phyloP scores from a whole-genome alignment of 2,797 vertebrate genomes.

The Ciconia nigra region DNA sequence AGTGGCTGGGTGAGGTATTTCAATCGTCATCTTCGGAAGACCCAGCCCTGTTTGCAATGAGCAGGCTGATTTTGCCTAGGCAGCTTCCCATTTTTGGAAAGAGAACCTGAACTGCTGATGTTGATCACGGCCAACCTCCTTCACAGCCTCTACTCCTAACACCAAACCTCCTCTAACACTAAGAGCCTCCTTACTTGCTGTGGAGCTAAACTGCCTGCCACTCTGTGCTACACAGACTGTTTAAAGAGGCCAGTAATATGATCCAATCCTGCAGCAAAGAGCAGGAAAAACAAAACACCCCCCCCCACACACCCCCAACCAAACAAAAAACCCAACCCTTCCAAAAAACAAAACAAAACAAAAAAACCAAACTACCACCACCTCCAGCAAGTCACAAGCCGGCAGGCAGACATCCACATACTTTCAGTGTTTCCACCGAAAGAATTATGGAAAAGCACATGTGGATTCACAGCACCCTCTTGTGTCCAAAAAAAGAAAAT shows the following conservation, averaged over 20 bases:
- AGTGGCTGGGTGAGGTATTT: not conserved
- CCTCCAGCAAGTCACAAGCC: not conserved
- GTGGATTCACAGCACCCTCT: slow-evolving; percentile 35
- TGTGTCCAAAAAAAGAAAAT: not conserved
- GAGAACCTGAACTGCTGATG: not conserved
- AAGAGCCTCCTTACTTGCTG: not conserved
- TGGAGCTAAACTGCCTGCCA: not conserved
- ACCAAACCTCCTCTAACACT: not conserved
- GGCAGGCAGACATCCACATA: not conserved
- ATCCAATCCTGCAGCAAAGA: not conserved
- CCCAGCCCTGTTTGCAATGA: not conserved
- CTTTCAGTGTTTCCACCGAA: not conserved
- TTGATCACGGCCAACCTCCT: not conserved
- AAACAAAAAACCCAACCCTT: not conserved
- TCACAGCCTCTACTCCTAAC: not conserved
- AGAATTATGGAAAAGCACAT: not conserved
- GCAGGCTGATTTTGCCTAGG: not conserved
- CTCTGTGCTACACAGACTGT: not conserved
- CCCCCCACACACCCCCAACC: rapidly evolving
- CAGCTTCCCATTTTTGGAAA: not conserved
- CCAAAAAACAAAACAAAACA: not conserved
- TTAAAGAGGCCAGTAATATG: not conserved
- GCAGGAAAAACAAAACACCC: not conserved
- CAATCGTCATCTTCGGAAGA: not conserved
- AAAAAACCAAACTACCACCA: too few species aligned